Conservation (phyloP, 1,140 invertebrate species). For the Drosophila saltans region DNA sequence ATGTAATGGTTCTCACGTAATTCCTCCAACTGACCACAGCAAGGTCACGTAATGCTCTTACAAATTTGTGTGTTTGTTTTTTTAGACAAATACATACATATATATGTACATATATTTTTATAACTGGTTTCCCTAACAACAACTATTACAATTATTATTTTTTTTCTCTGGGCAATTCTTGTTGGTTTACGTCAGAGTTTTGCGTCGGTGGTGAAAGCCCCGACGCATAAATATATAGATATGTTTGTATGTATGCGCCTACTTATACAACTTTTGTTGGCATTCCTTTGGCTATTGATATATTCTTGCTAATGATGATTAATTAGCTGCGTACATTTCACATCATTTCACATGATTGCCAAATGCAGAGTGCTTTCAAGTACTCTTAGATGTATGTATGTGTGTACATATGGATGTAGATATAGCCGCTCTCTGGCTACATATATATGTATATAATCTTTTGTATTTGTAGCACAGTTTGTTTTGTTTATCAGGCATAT, state of each 20-base stretch:
- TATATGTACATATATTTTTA: not conserved
- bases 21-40: conserved; percentile 13
- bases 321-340: conserved; percentile 62
- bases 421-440: conserved; percentile 5
- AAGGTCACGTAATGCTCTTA: conserved; percentile 11
- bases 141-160: conserved; percentile 8
- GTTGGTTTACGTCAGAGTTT: conserved; percentile 12
- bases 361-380: conserved; percentile 21
- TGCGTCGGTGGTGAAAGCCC: conserved; percentile 16
- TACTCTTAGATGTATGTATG: conserved; percentile 6
- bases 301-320: conserved; percentile 56
- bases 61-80: not conserved
- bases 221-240: conserved; percentile 1
- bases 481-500: conserved; percentile 64
- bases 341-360: conserved; percentile 62
- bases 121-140: conserved; percentile 13
- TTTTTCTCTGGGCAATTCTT: conserved; percentile 7
- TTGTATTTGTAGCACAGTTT: conserved; percentile 52
- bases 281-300: conserved; percentile 29
- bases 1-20: conserved; percentile 12
- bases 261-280: not conserved
- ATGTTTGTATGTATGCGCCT: not conserved
- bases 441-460: not conserved
- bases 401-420: not conserved
- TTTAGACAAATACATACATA: too few species aligned